Base-by-base conservation (phyloP, 2,888 invertebrate genomes). In the Diogma glabrata region DNA sequence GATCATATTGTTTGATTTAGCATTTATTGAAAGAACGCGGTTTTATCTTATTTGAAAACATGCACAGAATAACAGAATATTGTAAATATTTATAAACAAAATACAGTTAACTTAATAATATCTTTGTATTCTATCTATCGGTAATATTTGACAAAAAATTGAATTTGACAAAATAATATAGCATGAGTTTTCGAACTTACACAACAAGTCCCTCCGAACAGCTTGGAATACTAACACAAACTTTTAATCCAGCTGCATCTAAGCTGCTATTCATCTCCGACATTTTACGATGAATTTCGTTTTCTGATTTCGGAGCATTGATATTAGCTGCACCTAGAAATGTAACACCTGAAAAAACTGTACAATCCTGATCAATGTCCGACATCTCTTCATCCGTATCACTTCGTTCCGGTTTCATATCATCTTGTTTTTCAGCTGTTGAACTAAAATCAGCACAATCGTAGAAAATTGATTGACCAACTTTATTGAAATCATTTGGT, bases 261-360 rank as follows among this genome's bases (percentile, higher is more conserved):
- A 80, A 78, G 51, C 87, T 87, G 50, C 61, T 66, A 66, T 94
- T 93, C 48, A 97, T 74, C 63, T 92, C 87, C 57, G 82, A 81
- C 87, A 96, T 95, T 65, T 93, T 93, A 50, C 87, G 77, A 67
- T 92, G 91, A 55, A 96, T 93, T 73, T 95, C 94, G 9, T 75
- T 74, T 71, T 95, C 94, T 17, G 89, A 91, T 67, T 93, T 87
- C 1, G 95, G 94, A 10, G 91, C 88, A 64, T 88, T 86, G 60
- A 96, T 92, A 58, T 84, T 82, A 50, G 91, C 88, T 10, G 91
- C 87, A 40, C 95, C 95, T 59, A 96, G 76, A 73, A 95, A 95
- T 54, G 89, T 88, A 40, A 96, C 90, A 1, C 91, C 89, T 63
- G 89, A 86, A 72, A 94, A 94, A 62, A 91, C 85, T 14, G 91